Conservation (phyloP, 2,888 invertebrate species). For the Polydrusus tereticollis region DNA sequence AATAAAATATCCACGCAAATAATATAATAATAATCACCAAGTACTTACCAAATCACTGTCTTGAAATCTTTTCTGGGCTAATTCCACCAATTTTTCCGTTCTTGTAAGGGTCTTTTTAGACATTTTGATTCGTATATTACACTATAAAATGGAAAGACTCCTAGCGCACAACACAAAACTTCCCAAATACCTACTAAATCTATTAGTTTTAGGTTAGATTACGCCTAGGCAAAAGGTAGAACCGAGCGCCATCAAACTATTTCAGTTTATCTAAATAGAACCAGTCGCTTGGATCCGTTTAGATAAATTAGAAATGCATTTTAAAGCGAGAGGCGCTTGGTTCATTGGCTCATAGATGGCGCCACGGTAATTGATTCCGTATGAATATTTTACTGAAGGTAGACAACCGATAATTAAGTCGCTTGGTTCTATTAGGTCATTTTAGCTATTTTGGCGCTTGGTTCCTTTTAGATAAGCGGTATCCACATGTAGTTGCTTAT, state of each 20-base stretch:
- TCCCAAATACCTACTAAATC: neutral
- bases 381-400: no score
- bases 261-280: constrained; percentile 4
- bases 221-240: constrained; percentile 2
- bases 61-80: neutral
- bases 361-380: no score
- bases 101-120: constrained; percentile 1
- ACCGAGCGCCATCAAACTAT: constrained; percentile 4
- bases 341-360: no score
- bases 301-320: no score
- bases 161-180: neutral
- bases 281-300: constrained; percentile 52
- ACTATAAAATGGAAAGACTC: neutral
- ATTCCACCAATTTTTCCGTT: neutral
- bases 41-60: neutral
- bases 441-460: no score
- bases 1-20: constrained; percentile 2
- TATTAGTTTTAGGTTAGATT: neutral
- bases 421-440: no score
- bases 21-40: neutral
- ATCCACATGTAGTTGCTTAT: no score
- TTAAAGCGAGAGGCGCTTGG: no score
- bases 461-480: no score
- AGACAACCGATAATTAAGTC: no score
- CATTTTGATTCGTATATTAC: constrained; percentile 1